Conservation (phyloP, 64 coral and sea anemone species). For the Pachyseris speciosa region DNA sequence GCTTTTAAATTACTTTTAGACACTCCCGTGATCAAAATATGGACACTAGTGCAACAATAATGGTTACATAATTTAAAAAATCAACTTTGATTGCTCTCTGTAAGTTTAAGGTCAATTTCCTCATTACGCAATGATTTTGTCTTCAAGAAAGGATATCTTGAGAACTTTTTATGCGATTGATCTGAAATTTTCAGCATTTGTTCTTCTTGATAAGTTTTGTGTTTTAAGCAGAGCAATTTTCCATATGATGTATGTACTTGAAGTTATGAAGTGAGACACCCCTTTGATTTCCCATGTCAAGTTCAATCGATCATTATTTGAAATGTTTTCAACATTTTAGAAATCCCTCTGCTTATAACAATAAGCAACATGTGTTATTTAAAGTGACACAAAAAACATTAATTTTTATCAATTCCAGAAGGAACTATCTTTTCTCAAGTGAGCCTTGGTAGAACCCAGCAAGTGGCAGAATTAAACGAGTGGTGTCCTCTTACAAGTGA, state of each 20-base stretch:
- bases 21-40: neutral
- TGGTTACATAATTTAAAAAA: conserved; percentile 18
- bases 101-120: conserved; percentile 49
- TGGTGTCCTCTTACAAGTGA: neutral
- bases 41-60: no score
- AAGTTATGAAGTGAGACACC: no score
- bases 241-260: neutral
- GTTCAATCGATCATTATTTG: neutral
- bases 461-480: conserved; percentile 13
- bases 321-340: conserved; percentile 4
- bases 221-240: conserved; percentile 43
- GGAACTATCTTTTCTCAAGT: no score
- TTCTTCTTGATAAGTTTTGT: conserved; percentile 45
- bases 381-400: neutral
- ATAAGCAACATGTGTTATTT: neutral
- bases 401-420: no score
- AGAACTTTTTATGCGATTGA: no score
- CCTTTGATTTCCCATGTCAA: no score
- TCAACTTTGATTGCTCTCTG: no score
- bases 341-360: no score
- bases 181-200: conserved; percentile 60
- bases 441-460: conserved; percentile 32
- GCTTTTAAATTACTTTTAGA: conserved; percentile 37
- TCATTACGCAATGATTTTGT: neutral
- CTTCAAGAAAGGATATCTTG: no score